Conservation (phyloP, 1,140 invertebrate genomes). For the Vollenhovia emeryi region DNA sequence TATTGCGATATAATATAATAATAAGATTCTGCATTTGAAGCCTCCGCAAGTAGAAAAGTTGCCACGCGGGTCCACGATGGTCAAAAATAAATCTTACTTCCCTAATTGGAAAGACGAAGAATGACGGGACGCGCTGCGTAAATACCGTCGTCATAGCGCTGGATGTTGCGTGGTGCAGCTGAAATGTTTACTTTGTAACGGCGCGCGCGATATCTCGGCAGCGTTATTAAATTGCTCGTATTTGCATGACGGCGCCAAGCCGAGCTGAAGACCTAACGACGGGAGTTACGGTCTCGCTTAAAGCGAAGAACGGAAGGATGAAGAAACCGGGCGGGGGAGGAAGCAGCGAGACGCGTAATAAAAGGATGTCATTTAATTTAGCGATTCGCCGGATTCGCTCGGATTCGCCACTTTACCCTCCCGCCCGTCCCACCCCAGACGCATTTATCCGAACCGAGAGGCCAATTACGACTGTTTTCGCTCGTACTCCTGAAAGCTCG, state of each 20-base stretch:
- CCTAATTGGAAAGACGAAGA: slow-evolving; percentile 49
- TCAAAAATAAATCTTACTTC: slow-evolving; percentile 27
- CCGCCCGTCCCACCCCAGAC: neutral
- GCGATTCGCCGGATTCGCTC: slow-evolving; percentile 51
- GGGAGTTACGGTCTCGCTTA: slow-evolving; percentile 50
- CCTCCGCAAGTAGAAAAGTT: neutral
- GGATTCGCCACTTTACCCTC: slow-evolving; percentile 34
- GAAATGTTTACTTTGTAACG: slow-evolving; percentile 56
- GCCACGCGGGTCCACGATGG: neutral
- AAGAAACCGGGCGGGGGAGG: neutral
- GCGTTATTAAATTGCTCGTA: slow-evolving; percentile 60
- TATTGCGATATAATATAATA: no score
- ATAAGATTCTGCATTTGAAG: neutral
- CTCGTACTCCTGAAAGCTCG: slow-evolving; percentile 27
- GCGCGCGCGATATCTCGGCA: slow-evolving; percentile 48
- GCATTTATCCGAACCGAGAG: slow-evolving; percentile 52
- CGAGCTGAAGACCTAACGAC: slow-evolving; percentile 56
- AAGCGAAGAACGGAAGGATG: neutral
- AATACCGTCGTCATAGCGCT: slow-evolving; percentile 24
- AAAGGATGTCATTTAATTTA: slow-evolving; percentile 61
- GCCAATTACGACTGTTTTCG: slow-evolving; percentile 59
- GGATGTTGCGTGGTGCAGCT: slow-evolving; percentile 28
- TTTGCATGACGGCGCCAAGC: slow-evolving; percentile 55
- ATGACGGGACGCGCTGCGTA: slow-evolving; percentile 40
- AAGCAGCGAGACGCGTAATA: slow-evolving; percentile 47